Evolutionary conservation across 2,797 vertebrate species (phyloP).

Genomic region (Chaunax sp.): DNA sequence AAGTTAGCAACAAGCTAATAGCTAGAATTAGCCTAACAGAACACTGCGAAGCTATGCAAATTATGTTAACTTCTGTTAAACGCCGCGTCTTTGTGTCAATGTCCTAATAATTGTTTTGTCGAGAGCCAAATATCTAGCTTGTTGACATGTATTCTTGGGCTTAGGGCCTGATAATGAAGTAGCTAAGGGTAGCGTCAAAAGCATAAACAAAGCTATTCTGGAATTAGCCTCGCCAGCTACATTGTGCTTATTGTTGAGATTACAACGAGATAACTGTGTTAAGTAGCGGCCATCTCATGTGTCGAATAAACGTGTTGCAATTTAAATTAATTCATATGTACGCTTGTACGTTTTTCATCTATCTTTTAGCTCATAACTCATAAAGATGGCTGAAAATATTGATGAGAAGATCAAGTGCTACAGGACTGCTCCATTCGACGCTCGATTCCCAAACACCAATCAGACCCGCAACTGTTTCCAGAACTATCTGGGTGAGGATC

Average conservation of each 20-base stretch:
- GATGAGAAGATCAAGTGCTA: slow-evolving; percentile 84
- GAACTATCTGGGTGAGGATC: slow-evolving; percentile 84
- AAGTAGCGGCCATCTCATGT: background rate
- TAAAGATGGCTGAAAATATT: slow-evolving; percentile 78
- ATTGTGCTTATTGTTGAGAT: background rate
- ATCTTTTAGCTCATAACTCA: background rate
- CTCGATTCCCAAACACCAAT: slow-evolving; percentile 88
- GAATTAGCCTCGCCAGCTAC: slow-evolving; percentile 3
- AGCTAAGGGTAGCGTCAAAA: background rate
- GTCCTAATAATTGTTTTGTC: background rate
- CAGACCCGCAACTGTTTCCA: slow-evolving; percentile 88
- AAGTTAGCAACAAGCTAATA: slow-evolving; percentile 20
- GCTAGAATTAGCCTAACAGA: slow-evolving; percentile 12
- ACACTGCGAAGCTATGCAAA: background rate
- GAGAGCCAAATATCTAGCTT: too few relatives aligned
- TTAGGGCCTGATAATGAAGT: rapidly evolving
- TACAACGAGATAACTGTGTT: background rate
- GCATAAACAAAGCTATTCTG: background rate
- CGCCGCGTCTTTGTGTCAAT: background rate
- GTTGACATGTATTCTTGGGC: rapidly evolving
- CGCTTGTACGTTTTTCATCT: background rate
- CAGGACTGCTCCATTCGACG: slow-evolving; percentile 87
- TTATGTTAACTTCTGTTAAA: slow-evolving; percentile 9
- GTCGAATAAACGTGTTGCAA: background rate
- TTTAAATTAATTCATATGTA: background rate